Evolutionary conservation across 2,888 invertebrate genomes (phyloP).

Genomic region (Sminthurides aquaticus): DNA sequence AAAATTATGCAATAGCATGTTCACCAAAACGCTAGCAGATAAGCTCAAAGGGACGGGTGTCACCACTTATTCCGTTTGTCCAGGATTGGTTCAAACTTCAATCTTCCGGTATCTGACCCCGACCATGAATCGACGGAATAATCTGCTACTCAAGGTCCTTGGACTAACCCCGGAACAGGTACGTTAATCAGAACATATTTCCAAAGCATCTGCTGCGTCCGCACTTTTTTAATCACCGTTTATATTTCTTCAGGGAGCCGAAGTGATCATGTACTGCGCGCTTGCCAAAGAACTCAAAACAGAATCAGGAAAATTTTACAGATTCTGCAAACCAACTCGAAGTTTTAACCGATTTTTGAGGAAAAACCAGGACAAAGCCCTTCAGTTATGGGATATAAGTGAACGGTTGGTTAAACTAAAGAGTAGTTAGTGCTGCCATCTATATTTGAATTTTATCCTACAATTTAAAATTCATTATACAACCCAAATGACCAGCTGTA

Average conservation of each 20-base stretch:
- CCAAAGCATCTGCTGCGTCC: background rate
- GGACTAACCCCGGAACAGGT: slow-evolving; percentile 5
- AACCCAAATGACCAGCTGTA: too few relatives aligned
- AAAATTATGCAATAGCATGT: slow-evolving; percentile 5
- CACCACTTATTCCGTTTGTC: slow-evolving; percentile 8
- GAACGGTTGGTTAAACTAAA: slow-evolving; percentile 6
- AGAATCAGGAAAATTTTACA: slow-evolving; percentile 8
- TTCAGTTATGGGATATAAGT: slow-evolving; percentile 9
- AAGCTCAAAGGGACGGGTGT: slow-evolving; percentile 2
- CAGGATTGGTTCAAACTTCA: background rate
- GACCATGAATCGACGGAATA: background rate
- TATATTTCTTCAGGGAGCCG: slow-evolving; percentile 9
- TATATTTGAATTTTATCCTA: too few relatives aligned
- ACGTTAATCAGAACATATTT: background rate
- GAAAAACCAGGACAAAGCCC: background rate
- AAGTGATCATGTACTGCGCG: slow-evolving; percentile 11
- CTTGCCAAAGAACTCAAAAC: slow-evolving; percentile 4
- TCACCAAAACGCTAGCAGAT: background rate
- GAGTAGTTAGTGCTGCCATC: too few relatives aligned
- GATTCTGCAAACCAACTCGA: background rate
- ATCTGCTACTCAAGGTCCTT: background rate
- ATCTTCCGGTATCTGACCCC: background rate
- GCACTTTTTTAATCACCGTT: background rate
- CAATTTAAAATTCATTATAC: too few relatives aligned
- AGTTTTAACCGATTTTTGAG: background rate